A percentile compares a stretch with the other conserved stretches of the same genome.
Evolutionary conservation across 2,113 vertebrate genomes (phyloP).

Genomic region (Silurus glanis): DNA sequence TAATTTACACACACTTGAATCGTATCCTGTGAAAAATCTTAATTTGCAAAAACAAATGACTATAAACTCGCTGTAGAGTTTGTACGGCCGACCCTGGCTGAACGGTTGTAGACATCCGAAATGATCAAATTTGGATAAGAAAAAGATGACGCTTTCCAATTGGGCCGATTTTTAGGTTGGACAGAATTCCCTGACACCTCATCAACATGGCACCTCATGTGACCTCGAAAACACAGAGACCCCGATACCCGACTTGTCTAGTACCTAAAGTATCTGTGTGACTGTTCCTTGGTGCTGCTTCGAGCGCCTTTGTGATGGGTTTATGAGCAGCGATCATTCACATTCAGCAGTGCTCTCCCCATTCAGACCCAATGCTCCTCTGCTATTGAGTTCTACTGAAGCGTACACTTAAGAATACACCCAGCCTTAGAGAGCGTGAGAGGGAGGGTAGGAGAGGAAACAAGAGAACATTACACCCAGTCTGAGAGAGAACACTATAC

Average conservation of each 20-base stretch:
- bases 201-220: too few species aligned
- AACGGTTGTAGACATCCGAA: background rate
- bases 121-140: background rate
- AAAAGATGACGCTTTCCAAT: background rate
- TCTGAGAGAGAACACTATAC: slow-evolving; percentile 33
- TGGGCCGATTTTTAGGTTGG: background rate
- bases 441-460: slow-evolving; percentile 20
- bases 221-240: background rate
- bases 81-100: background rate
- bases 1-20: background rate
- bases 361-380: slow-evolving; percentile 70
- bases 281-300: slow-evolving; percentile 8
- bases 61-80: background rate
- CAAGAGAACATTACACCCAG: slow-evolving; percentile 40
- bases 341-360: slow-evolving; percentile 69
- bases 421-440: slow-evolving; percentile 51
- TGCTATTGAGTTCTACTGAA: slow-evolving; percentile 69
- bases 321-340: slow-evolving; percentile 73
- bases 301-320: slow-evolving; percentile 51
- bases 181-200: background rate
- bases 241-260: background rate
- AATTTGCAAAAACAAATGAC: background rate
- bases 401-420: slow-evolving; percentile 67
- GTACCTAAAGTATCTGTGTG: too few species aligned
- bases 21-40: background rate